phyloP scores from a whole-genome alignment of 1,140 invertebrate genomes.

The Apis florea region DNA sequence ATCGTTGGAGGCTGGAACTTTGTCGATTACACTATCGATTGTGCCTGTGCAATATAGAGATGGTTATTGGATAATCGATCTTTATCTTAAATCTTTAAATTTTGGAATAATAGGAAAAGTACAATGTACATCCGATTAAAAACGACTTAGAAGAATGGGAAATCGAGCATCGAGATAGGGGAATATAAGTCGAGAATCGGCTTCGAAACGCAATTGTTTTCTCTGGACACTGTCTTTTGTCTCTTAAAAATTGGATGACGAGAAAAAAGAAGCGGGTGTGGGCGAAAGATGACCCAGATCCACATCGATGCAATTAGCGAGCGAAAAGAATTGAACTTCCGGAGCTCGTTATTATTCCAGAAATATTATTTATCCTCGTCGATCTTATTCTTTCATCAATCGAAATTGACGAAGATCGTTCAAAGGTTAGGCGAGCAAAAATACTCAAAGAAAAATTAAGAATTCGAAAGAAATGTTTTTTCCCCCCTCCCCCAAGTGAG shows the following conservation, averaged over 20 bases:
- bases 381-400: not conserved
- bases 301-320: slow-evolving; percentile 11
- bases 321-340: slow-evolving; percentile 11
- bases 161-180: not conserved
- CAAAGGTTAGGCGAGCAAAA: not conserved
- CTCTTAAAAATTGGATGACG: slow-evolving; percentile 15
- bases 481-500: too few relatives aligned
- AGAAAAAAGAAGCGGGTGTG: slow-evolving; percentile 1
- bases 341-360: not conserved
- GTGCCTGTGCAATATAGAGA: not conserved
- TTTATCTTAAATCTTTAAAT: too few relatives aligned
- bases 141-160: not conserved
- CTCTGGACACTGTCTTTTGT: slow-evolving; percentile 9
- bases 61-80: too few relatives aligned
- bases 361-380: slow-evolving; percentile 26
- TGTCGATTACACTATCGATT: slow-evolving; percentile 24
- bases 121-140: too few relatives aligned
- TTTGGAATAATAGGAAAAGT: too few relatives aligned
- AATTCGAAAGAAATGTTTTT: not conserved
- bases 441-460: too few relatives aligned
- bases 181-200: not conserved
- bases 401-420: not conserved
- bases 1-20: slow-evolving; percentile 31
- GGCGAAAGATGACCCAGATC: slow-evolving; percentile 29
- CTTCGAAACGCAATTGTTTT: slow-evolving; percentile 20